Conservation (phyloP, 2,797 vertebrate species). For the Amblyopsis hoosieri region DNA sequence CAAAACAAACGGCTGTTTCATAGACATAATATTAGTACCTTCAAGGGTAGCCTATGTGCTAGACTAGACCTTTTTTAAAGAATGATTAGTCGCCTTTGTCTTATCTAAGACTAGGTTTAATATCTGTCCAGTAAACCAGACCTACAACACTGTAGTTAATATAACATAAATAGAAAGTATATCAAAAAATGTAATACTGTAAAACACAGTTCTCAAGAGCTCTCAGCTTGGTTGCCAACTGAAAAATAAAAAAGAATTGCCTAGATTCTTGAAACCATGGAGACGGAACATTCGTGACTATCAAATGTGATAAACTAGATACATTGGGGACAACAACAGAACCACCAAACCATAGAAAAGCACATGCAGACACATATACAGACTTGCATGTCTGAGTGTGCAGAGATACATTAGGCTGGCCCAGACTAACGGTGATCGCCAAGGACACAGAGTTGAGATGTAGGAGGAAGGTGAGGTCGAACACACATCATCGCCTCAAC, state of each 20-base stretch:
- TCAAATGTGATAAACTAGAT: background rate
- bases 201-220: background rate
- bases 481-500: constrained; percentile 66
- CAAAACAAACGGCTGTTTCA: too few species aligned
- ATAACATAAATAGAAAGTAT: too few species aligned
- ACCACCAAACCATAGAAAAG: background rate
- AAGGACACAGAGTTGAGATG: constrained; percentile 57
- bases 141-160: too few species aligned
- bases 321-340: background rate
- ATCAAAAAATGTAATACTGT: background rate
- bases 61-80: too few species aligned
- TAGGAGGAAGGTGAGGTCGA: constrained; percentile 51
- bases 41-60: too few species aligned
- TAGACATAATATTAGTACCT: too few species aligned
- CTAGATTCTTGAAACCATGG: constrained; percentile 21
- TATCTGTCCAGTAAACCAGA: too few species aligned
- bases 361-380: background rate
- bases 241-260: constrained; percentile 6
- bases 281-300: background rate
- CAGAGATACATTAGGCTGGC: constrained; percentile 11
- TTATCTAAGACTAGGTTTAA: too few species aligned
- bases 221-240: constrained; percentile 6
- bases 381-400: background rate
- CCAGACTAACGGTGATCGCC: constrained; percentile 1
- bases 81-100: too few species aligned